A percentile compares a stretch with the other conserved stretches of the same genome.
Evolutionary conservation across 2,888 invertebrate genomes (phyloP).

Genomic region (Aleiodes testaceus): DNA sequence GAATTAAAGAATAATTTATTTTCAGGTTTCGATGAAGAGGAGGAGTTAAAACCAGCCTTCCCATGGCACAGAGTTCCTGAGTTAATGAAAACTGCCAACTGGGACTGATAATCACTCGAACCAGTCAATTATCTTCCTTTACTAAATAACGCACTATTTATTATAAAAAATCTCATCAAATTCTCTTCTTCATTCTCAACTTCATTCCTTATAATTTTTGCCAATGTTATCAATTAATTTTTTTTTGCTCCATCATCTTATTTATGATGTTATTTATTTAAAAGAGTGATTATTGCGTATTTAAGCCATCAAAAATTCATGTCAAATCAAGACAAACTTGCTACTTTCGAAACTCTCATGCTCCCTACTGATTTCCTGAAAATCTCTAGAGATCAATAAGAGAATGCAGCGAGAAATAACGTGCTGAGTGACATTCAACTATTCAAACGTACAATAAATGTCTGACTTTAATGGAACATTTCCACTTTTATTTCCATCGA

Average conservation of each 20-base stretch:
- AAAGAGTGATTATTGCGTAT: too few relatives aligned
- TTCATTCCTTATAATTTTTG: slow-evolving; percentile 23
- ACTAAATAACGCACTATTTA: slow-evolving; percentile 50
- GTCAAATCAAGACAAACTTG: too few relatives aligned
- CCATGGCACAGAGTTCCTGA: slow-evolving; percentile 87
- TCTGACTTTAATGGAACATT: too few relatives aligned
- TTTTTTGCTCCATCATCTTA: too few relatives aligned
- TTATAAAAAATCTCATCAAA: slow-evolving; percentile 43
- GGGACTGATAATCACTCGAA: slow-evolving; percentile 75
- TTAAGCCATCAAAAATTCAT: too few relatives aligned
- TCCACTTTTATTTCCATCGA: too few relatives aligned
- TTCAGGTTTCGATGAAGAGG: slow-evolving; percentile 50
- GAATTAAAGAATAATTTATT: slow-evolving; percentile 8
- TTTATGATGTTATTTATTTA: too few relatives aligned
- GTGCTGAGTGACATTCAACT: not conserved
- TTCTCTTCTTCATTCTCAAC: slow-evolving; percentile 22
- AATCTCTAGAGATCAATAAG: not conserved
- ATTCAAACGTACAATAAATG: not conserved
- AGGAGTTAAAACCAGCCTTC: slow-evolving; percentile 76
- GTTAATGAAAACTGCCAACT: slow-evolving; percentile 80
- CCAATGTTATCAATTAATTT: not conserved
- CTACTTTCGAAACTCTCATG: too few relatives aligned
- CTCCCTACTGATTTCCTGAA: not conserved
- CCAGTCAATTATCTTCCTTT: slow-evolving; percentile 31
- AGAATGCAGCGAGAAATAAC: not conserved